Evolutionary conservation across 2,113 vertebrate genomes (phyloP).

Genomic region (Neotoma lepida): DNA sequence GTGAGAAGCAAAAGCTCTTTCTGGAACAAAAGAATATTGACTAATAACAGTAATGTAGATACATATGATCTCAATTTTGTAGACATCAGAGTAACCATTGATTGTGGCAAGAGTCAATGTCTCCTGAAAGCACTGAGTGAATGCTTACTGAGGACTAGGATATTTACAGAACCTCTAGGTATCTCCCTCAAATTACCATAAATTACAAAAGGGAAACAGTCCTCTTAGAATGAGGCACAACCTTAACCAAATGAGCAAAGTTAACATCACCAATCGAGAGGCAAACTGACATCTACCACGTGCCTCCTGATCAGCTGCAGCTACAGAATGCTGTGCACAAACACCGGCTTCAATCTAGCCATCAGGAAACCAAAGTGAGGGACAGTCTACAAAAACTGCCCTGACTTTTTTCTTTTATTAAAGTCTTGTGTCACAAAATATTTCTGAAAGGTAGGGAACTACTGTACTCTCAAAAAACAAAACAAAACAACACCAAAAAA

Average conservation of each 20-base stretch:
- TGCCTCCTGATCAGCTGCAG: neutral
- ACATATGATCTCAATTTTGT: conserved; percentile 4
- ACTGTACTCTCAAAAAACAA: neutral
- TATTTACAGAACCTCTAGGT: conserved; percentile 2
- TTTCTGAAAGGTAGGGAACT: conserved; percentile 43
- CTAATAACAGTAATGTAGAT: neutral
- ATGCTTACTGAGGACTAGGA: neutral
- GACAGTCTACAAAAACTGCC: conserved; percentile 5
- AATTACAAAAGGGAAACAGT: neutral
- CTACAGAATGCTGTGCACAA: neutral
- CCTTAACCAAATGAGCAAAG: neutral
- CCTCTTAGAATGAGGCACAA: neutral
- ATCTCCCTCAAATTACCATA: neutral
- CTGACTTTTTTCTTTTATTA: neutral
- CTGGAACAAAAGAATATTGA: conserved; percentile 39
- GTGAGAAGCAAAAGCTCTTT: conserved; percentile 4
- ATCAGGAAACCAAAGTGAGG: conserved; percentile 35
- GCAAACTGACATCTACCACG: neutral
- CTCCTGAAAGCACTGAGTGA: neutral
- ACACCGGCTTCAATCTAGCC: neutral
- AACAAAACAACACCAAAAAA: neutral
- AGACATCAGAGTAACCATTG: neutral
- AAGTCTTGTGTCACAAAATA: conserved; percentile 20
- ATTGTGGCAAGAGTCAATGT: neutral
- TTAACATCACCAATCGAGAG: neutral